Evolutionary conservation across 2,797 vertebrate species (phyloP).

Genomic region (Tolypeutes matacus): DNA sequence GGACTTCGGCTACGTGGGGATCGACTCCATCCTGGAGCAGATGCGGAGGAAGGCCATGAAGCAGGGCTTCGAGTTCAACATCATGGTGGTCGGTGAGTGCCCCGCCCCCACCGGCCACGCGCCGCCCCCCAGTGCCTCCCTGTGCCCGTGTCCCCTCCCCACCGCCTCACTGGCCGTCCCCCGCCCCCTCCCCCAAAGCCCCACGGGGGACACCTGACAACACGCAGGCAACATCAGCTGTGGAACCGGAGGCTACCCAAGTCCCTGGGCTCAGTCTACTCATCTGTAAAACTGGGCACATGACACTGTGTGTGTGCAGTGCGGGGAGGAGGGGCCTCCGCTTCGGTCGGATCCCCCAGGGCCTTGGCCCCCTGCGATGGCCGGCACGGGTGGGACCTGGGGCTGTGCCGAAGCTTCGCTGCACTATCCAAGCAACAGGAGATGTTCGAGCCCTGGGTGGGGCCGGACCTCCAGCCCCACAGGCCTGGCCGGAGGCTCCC

Average conservation of each 20-base stretch:
- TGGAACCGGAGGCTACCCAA: accelerated
- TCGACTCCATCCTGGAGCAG: slow-evolving; percentile 97
- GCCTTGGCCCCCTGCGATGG: not conserved
- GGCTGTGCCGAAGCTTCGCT: no score
- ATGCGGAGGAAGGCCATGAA: slow-evolving; percentile 98
- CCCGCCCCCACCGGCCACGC: not conserved
- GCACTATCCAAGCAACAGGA: no score
- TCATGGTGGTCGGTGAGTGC: slow-evolving; percentile 98
- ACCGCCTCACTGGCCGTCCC: not conserved
- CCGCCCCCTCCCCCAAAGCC: not conserved
- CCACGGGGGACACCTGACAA: not conserved
- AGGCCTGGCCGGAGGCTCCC: not conserved
- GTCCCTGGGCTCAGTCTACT: not conserved
- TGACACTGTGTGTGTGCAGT: accelerated
- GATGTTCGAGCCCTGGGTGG: not conserved
- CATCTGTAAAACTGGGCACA: accelerated
- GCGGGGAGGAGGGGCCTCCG: not conserved
- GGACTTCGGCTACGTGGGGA: slow-evolving; percentile 97
- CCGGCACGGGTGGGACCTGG: no score
- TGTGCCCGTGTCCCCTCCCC: no score
- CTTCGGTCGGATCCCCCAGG: not conserved
- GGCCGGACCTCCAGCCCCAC: not conserved
- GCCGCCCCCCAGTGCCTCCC: no score
- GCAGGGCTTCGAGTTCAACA: slow-evolving; percentile 98
- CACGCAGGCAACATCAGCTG: no score